These are phyloP conservation scores for Petroica traversi DNA, from an alignment of 2,113 vertebrate species.

Conservation along the genomic window DNA sequence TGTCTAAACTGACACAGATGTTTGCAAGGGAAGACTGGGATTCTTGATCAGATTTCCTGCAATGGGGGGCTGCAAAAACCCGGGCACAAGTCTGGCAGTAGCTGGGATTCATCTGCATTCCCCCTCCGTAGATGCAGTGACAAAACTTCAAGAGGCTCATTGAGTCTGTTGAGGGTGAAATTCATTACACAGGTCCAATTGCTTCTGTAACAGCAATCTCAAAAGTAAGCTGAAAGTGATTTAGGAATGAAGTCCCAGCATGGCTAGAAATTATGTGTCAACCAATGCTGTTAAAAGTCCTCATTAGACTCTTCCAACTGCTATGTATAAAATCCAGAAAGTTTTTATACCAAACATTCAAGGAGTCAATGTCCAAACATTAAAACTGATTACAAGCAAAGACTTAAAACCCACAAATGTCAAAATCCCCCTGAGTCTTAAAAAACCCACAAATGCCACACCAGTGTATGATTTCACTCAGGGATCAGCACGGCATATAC, in stretches of 20 bases:
- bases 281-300: background rate
- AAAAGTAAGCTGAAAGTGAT: background rate
- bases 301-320: background rate
- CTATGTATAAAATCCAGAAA: background rate
- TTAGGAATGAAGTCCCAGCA: background rate
- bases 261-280: background rate
- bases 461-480: background rate
- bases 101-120: background rate
- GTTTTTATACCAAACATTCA: background rate
- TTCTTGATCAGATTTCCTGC: background rate
- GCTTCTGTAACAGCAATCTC: background rate
- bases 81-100: background rate
- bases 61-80: background rate
- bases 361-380: background rate
- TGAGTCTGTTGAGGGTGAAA: background rate
- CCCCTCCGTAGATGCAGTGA: background rate
- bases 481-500: rapidly evolving
- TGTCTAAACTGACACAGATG: background rate
- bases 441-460: background rate
- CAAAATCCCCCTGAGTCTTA: background rate
- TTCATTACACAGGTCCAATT: background rate
- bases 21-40: background rate
- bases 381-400: background rate
- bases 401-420: background rate
- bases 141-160: background rate